Conservation (phyloP, 1,140 invertebrate species). For the Camponotus floridanus region DNA sequence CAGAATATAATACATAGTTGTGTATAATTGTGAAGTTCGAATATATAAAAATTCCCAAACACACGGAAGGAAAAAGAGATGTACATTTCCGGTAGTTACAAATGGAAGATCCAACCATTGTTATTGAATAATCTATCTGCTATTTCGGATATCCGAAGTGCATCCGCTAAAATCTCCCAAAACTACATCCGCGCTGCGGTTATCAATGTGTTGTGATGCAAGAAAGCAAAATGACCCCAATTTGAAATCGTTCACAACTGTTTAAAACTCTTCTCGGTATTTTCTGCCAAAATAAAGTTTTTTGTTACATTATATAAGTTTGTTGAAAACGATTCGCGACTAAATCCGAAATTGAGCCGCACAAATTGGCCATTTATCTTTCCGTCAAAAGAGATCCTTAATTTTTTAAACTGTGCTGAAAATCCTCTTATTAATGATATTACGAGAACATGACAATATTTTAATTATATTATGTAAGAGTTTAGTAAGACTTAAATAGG, state of each 20-base stretch:
- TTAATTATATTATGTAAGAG: neutral
- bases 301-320: slow-evolving; percentile 9
- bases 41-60: neutral
- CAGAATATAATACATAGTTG: neutral
- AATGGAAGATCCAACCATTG: neutral
- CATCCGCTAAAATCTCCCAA: neutral
- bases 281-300: neutral
- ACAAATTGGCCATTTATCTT: neutral
- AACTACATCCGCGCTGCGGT: slow-evolving; percentile 32
- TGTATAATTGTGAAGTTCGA: neutral
- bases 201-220: slow-evolving; percentile 19
- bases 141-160: slow-evolving; percentile 5
- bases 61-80: neutral
- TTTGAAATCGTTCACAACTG: neutral
- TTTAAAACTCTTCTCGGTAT: neutral
- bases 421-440: neutral
- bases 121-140: slow-evolving; percentile 32
- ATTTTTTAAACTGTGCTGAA: neutral
- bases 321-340: neutral
- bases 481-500: neutral
- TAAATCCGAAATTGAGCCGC: neutral
- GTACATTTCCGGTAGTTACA: neutral
- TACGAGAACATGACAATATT: neutral
- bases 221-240: slow-evolving; percentile 15
- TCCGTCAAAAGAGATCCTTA: neutral